Evolutionary conservation across 64 coral and sea anemone genomes (phyloP).

Genomic region (Acropora tenuis): DNA sequence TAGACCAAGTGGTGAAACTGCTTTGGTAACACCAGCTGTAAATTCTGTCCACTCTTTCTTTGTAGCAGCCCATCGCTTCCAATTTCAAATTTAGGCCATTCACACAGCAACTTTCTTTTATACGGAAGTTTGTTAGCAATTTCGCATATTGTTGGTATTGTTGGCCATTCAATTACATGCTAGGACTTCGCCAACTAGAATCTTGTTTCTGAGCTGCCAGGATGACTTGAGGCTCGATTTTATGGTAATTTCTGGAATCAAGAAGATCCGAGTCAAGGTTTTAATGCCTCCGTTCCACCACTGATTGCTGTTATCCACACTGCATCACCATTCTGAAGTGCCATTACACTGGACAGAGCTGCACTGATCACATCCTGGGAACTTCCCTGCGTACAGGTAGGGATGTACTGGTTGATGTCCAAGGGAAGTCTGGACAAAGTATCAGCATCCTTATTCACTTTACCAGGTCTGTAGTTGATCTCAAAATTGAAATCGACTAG

Average conservation of each 20-base stretch:
- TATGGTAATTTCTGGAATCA: conserved; percentile 23
- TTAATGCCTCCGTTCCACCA: no score
- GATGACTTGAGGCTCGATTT: conserved; percentile 15
- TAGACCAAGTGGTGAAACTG: conserved; percentile 27
- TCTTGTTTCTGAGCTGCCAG: conserved; percentile 14
- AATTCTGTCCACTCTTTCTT: conserved; percentile 22
- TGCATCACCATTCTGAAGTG: no score
- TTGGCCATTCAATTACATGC: conserved; percentile 22
- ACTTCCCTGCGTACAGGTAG: no score
- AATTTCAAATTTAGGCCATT: conserved; percentile 32
- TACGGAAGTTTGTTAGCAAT: background rate
- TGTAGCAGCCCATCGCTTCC: conserved; percentile 19
- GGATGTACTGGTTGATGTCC: no score
- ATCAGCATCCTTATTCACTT: no score
- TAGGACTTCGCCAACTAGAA: conserved; percentile 1
- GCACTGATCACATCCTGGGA: no score
- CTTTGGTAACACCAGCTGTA: conserved; percentile 43
- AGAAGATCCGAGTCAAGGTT: background rate
- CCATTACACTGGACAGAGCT: no score
- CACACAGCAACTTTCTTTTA: background rate
- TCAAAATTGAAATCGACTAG: no score
- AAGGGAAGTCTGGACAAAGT: no score
- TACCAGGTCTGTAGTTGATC: no score
- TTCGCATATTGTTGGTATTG: background rate
- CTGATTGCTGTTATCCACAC: no score